Evolutionary conservation across 2,797 vertebrate species (phyloP).

Genomic region (Ceyx erithaca): DNA sequence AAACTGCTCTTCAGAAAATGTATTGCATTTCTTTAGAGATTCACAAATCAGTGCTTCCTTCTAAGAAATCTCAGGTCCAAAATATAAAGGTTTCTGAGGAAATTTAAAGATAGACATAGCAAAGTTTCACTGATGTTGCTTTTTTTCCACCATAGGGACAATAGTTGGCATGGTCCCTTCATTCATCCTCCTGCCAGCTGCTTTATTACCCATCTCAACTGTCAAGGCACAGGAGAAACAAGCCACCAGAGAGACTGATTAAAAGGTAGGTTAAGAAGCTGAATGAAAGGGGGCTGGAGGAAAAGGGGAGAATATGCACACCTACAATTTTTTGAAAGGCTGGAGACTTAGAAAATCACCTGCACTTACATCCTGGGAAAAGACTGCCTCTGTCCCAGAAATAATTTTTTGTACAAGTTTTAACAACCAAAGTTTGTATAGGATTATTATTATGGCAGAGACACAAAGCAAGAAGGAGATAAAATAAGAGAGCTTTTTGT

Average conservation of each 20-base stretch:
- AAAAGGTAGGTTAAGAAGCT: conserved; percentile 33
- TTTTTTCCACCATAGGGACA: neutral
- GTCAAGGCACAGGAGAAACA: neutral
- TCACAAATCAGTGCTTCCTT: neutral
- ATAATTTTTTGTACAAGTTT: neutral
- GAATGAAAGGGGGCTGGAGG: neutral
- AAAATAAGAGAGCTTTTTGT: neutral
- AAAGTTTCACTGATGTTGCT: neutral
- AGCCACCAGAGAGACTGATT: conserved; percentile 12
- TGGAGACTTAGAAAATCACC: neutral
- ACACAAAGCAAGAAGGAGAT: neutral
- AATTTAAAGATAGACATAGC: neutral
- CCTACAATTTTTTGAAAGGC: neutral
- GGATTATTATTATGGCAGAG: neutral
- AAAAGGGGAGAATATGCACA: neutral
- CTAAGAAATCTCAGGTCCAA: neutral
- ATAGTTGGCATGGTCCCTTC: neutral
- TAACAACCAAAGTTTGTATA: neutral
- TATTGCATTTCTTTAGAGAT: neutral
- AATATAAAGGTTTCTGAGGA: neutral
- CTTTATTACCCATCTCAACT: conserved; percentile 32
- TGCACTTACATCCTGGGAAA: neutral
- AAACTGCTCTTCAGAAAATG: conserved; percentile 1
- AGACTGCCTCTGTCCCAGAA: neutral
- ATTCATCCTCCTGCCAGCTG: conserved; percentile 25